Evolutionary conservation across 2,888 invertebrate species (phyloP).

Genomic region (Sicus ferrugineus): DNA sequence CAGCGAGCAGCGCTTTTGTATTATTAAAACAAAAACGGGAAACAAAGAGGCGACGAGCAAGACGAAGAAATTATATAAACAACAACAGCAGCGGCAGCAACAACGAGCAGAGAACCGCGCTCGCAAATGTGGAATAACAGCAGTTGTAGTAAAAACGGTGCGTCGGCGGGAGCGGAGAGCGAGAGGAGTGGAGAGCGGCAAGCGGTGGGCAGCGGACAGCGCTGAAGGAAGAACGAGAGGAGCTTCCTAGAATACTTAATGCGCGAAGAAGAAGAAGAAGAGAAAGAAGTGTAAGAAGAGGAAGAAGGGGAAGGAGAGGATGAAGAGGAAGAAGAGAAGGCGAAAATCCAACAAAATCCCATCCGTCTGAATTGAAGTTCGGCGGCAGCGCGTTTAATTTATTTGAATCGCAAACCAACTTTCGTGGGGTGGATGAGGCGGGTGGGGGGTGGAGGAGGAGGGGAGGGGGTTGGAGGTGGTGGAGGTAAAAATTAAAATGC

Average conservation of each 20-base stretch:
- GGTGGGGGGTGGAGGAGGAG: too few relatives aligned
- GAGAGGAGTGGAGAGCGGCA: neutral
- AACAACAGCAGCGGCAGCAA: neutral
- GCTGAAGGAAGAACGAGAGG: neutral
- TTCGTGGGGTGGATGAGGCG: too few relatives aligned
- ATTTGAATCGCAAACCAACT: neutral
- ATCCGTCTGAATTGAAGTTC: neutral
- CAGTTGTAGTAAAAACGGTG: slow-evolving; percentile 25
- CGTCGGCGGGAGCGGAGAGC: neutral
- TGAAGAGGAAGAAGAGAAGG: neutral
- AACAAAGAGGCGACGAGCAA: slow-evolving; percentile 15
- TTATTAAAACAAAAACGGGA: too few relatives aligned
- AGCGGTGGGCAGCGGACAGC: neutral
- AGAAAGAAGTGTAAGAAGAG: too few relatives aligned
- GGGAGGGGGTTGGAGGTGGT: too few relatives aligned
- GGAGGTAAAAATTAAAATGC: too few relatives aligned
- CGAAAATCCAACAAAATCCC: neutral
- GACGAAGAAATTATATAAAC: slow-evolving; percentile 47
- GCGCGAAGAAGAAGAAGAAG: neutral
- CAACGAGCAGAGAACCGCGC: neutral
- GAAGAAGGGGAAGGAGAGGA: neutral
- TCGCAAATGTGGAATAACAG: slow-evolving; percentile 29
- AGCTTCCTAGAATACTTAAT: slow-evolving; percentile 16
- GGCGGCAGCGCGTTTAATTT: neutral
- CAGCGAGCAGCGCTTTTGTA: slow-evolving; percentile 45